Evolutionary conservation across 2,113 vertebrate species (phyloP).

Genomic region (Motacilla tschutschensis): DNA sequence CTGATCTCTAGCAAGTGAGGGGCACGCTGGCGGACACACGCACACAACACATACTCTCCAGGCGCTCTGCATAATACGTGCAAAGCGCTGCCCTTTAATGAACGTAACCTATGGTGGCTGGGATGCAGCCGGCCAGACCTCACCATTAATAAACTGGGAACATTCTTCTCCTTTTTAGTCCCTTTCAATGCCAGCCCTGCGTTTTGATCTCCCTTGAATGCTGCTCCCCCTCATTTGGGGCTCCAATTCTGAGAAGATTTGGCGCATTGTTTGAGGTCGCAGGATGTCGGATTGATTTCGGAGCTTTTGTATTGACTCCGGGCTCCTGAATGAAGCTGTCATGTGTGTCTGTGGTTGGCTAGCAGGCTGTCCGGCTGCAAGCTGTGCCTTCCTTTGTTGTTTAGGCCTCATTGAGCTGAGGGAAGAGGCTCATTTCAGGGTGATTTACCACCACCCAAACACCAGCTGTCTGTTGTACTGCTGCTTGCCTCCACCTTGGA

Average conservation of each 20-base stretch:
- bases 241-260: constrained; percentile 82
- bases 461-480: constrained; percentile 95
- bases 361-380: constrained; percentile 84
- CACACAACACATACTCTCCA: constrained; percentile 11
- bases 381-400: constrained; percentile 87
- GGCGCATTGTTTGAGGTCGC: constrained; percentile 77
- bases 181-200: constrained; percentile 66
- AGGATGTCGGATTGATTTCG: constrained; percentile 84
- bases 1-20: constrained; percentile 44
- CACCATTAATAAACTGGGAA: constrained; percentile 66
- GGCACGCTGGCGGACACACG: not conserved
- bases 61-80: constrained; percentile 10
- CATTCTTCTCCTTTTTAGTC: constrained; percentile 50
- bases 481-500: constrained; percentile 57
- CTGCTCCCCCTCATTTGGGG: constrained; percentile 74
- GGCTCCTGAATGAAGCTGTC: constrained; percentile 86
- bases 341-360: constrained; percentile 79
- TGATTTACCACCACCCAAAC: constrained; percentile 98
- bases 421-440: constrained; percentile 91
- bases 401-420: constrained; percentile 82
- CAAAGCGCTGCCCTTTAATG: constrained; percentile 25
- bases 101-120: constrained; percentile 22
- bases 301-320: constrained; percentile 77
- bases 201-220: constrained; percentile 82
- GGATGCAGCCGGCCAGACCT: constrained; percentile 35